A percentile compares a stretch with the other conserved stretches of the same genome.
Conservation (phyloP, 2,113 vertebrate species). For the Stigmatopora nigra region DNA sequence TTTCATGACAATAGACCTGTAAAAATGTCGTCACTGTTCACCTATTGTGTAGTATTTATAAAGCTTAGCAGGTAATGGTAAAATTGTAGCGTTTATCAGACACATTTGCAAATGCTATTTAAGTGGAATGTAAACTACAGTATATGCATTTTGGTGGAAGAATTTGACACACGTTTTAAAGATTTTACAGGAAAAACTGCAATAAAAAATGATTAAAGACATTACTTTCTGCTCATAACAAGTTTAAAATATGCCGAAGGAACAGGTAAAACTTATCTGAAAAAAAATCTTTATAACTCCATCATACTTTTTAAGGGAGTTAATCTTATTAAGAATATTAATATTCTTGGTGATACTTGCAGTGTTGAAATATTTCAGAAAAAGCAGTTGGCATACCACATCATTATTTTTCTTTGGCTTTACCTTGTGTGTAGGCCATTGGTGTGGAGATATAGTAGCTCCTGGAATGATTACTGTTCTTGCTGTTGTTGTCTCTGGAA, state of each 20-base stretch:
- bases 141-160: background rate
- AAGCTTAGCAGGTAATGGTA: slow-evolving; percentile 8
- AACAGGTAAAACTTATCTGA: no score
- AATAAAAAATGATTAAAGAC: no score
- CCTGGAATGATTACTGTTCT: slow-evolving; percentile 53
- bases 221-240: no score
- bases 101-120: no score
- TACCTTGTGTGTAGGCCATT: slow-evolving; percentile 7
- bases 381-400: background rate
- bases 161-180: no score
- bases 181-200: no score
- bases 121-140: background rate
- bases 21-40: background rate
- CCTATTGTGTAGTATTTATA: background rate
- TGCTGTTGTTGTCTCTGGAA: slow-evolving; percentile 53
- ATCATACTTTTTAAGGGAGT: no score
- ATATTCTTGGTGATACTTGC: no score
- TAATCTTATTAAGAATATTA: no score
- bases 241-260: no score
- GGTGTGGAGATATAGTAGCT: slow-evolving; percentile 2
- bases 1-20: background rate
- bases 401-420: background rate
- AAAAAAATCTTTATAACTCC: no score
- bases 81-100: background rate
- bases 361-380: background rate